phyloP scores from a whole-genome alignment of 2,113 vertebrate genomes.

The Lamprotornis superbus region DNA sequence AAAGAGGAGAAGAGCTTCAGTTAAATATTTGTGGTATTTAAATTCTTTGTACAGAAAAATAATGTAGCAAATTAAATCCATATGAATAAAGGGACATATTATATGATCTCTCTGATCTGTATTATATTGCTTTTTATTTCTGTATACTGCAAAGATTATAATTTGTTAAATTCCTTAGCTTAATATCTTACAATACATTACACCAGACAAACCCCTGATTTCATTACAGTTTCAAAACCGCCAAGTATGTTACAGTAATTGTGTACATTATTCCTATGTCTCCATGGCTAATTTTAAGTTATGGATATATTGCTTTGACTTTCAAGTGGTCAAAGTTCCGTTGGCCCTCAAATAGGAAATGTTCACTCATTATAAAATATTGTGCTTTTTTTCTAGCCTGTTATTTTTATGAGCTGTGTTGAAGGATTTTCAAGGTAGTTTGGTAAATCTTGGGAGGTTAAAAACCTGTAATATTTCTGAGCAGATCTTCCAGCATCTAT shows the following conservation, averaged over 20 bases:
- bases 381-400: not conserved
- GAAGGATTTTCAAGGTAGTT: not conserved
- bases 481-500: not conserved
- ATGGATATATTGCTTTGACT: not conserved
- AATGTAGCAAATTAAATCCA: not conserved
- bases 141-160: not conserved
- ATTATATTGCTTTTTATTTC: not conserved
- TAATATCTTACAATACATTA: not conserved
- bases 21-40: not conserved
- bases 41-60: not conserved
- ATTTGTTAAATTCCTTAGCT: not conserved
- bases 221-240: not conserved
- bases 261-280: not conserved
- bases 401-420: not conserved
- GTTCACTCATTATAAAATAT: not conserved
- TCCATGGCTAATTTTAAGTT: not conserved
- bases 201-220: not conserved
- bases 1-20: not conserved
- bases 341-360: not conserved
- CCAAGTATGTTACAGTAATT: not conserved
- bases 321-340: not conserved
- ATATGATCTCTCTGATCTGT: not conserved
- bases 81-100: not conserved
- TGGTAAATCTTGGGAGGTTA: not conserved
- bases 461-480: not conserved